Conservation (phyloP, 1,140 invertebrate species). For the Eumeta japonica region DNA sequence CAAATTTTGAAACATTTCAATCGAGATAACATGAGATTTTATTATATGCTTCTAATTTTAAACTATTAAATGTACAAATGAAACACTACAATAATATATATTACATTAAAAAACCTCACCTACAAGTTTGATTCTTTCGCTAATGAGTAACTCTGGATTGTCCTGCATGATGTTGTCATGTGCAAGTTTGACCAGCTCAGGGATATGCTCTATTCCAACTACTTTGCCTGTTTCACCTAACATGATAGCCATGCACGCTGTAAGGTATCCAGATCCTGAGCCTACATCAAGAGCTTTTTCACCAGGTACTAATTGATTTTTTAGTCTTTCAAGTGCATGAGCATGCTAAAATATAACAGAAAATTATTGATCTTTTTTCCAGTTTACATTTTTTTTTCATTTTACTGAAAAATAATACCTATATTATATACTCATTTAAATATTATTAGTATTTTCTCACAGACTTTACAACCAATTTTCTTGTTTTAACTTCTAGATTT, state of each 20-base stretch:
- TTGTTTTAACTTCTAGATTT: too few relatives aligned
- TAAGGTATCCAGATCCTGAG: constrained; percentile 93
- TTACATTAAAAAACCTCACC: constrained; percentile 52
- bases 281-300: constrained; percentile 89
- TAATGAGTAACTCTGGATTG: constrained; percentile 66
- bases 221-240: constrained; percentile 71
- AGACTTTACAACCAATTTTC: too few relatives aligned
- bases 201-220: constrained; percentile 92
- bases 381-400: background rate
- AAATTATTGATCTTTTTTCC: constrained; percentile 4
- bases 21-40: background rate
- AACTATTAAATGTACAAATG: too few relatives aligned
- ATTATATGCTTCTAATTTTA: background rate
- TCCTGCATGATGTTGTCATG: constrained; percentile 77
- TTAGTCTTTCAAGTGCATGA: constrained; percentile 86
- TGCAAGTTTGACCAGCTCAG: constrained; percentile 76
- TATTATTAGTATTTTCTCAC: too few relatives aligned
- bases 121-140: constrained; percentile 67
- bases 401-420: too few relatives aligned
- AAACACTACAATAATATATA: background rate
- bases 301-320: constrained; percentile 78
- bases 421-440: background rate
- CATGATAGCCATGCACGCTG: constrained; percentile 92
- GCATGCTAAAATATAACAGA: constrained; percentile 74
- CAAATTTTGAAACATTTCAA: too few relatives aligned